Conservation (phyloP, 2,113 vertebrate genomes). For the Stigmatopora nigra region DNA sequence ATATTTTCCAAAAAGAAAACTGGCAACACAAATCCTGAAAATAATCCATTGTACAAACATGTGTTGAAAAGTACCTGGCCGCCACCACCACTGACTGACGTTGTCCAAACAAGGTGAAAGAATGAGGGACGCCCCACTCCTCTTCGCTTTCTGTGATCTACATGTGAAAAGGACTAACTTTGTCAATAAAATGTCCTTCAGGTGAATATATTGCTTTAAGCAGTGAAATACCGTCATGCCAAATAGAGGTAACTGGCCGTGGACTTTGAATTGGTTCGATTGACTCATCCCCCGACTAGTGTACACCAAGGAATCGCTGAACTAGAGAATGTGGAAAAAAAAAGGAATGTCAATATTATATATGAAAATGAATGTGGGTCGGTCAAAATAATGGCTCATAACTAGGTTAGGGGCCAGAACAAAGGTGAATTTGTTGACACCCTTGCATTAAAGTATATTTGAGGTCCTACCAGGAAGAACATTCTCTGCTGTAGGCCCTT, state of each 20-base stretch:
- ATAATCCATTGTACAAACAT: background rate
- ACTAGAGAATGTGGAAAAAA: conserved; percentile 66
- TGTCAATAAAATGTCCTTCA: background rate
- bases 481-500: conserved; percentile 97
- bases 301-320: conserved; percentile 88
- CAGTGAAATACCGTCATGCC: conserved; percentile 81
- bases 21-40: too few species aligned
- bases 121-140: conserved; percentile 92
- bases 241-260: conserved; percentile 84
- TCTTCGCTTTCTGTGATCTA: conserved; percentile 91
- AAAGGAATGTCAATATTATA: too few species aligned
- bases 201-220: background rate
- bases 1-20: too few species aligned
- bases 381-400: background rate
- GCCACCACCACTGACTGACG: conserved; percentile 87
- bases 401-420: background rate
- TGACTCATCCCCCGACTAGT: conserved; percentile 89
- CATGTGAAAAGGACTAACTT: background rate
- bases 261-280: conserved; percentile 93
- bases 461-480: conserved; percentile 87
- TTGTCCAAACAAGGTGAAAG: conserved; percentile 85
- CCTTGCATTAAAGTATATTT: conserved; percentile 1
- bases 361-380: too few species aligned
- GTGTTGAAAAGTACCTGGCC: conserved; percentile 73
- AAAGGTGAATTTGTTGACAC: background rate